Evolutionary conservation across 1,140 invertebrate species (phyloP).

Genomic region (Laupala kohalensis): DNA sequence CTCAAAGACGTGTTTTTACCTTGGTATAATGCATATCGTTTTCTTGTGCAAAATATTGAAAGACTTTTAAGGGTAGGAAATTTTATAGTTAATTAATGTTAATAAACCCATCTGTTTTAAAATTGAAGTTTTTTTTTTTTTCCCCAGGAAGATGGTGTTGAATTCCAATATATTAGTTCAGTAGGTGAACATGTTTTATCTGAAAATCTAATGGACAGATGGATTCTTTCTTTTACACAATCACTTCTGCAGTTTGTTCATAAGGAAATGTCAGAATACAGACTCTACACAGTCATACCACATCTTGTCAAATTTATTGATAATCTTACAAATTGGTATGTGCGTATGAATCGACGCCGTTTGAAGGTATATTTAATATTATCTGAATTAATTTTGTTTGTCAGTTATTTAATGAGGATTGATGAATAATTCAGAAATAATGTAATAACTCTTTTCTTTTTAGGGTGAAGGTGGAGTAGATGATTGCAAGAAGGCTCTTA

Average conservation of each 20-base stretch:
- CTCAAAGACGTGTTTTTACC: constrained; percentile 97
- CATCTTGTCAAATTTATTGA: constrained; percentile 91
- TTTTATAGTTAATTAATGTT: too few species aligned
- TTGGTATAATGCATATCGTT: constrained; percentile 97
- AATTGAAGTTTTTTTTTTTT: constrained; percentile 2
- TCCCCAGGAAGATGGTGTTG: constrained; percentile 18
- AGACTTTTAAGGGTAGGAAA: not conserved
- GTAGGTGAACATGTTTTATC: constrained; percentile 17
- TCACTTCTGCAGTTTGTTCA: constrained; percentile 73
- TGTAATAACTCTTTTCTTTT: constrained; percentile 27
- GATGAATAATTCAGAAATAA: too few species aligned
- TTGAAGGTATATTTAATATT: constrained; percentile 49
- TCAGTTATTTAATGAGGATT: too few species aligned
- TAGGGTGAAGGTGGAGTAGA: constrained; percentile 57
- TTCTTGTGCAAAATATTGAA: constrained; percentile 82
- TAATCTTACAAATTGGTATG: constrained; percentile 97
- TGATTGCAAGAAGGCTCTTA: constrained; percentile 73
- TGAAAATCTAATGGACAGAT: constrained; percentile 88
- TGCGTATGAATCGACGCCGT: constrained; percentile 87
- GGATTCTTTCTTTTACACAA: constrained; percentile 95
- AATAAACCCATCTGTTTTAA: not conserved
- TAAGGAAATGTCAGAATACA: constrained; percentile 87
- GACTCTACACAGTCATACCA: constrained; percentile 90
- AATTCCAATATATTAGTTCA: constrained; percentile 1
- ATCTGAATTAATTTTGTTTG: too few species aligned